Evolutionary conservation across 2,888 invertebrate genomes (phyloP), one percentile per base, ranked within the genome.

Genomic region (Mactromeris polynyma): DNA sequence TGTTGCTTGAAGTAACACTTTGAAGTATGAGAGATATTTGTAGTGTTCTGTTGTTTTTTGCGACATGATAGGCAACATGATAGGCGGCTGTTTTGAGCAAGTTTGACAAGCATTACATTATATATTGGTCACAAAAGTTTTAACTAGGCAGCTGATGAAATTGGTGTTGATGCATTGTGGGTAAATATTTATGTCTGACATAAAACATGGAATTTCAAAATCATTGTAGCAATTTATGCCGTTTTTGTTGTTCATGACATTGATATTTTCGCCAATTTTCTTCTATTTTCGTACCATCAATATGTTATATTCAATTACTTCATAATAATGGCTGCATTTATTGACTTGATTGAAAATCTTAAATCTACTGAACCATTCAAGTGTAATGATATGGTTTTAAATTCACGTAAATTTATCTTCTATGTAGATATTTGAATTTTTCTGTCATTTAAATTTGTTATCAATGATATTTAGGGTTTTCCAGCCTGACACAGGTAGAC

Each of bases 51-150:
- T 36, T 73, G 17, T 36, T 73, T 69, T 73, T 73, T 73, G 73
- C 36, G 17, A 17, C 36, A 73, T 33, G 73, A 73, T 33, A 33
- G 73, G 73, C 36, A 3, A 17, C 36, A 73, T 33, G 73, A 73
- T 33, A 33, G 73, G 73, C 73, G 36, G 73, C 31, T 36, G 36
- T 73, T 73, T 73, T 73, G 73, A 73, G 17, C 17, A 1, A 36
- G 73, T 73, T 73, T 73, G 73, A 73, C 73, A 73, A 73, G 73
- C 33, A 33, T 36, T 73, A 36, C 26, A 26, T 64, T 64, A n/a
- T 51, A 9, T 51, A 51, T 51, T 51, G 51, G 51, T 51, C 19
- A 51, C 19, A 26, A 26, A 64, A 64, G 58, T 26, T 64, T 64
- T 26, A 64, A 51, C 51, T 58, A n/a, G 2, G 21, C 7, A 58